phyloP scores from a whole-genome alignment of 2,888 invertebrate genomes.

The Phalangium opilio region DNA sequence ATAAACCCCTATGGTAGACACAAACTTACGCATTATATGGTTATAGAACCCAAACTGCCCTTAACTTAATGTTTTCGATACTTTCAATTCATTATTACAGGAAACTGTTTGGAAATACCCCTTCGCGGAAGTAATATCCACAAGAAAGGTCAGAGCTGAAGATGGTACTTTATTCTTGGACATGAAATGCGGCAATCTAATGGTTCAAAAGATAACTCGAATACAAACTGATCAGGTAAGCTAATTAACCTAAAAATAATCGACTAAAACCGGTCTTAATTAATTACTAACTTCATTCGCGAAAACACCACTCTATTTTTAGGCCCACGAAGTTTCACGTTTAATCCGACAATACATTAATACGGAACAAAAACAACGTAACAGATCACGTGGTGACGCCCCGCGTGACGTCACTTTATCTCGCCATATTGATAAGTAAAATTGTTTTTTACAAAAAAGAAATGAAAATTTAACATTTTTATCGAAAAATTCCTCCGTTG shows the following conservation, averaged over 20 bases:
- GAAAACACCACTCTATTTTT: constrained; percentile 27
- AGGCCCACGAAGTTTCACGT: constrained; percentile 91
- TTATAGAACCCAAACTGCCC: not conserved
- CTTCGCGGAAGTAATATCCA: constrained; percentile 88
- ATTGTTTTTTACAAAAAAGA: too few relatives aligned
- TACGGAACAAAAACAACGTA: constrained; percentile 48
- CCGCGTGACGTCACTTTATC: constrained; percentile 13
- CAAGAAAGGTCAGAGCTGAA: constrained; percentile 75
- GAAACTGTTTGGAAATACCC: constrained; percentile 86
- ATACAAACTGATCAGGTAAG: constrained; percentile 67
- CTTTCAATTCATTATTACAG: constrained; percentile 31
- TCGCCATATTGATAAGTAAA: constrained; percentile 13
- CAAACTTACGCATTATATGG: not conserved
- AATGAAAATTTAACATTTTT: too few relatives aligned
- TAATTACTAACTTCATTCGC: too few relatives aligned
- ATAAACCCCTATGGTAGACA: too few relatives aligned
- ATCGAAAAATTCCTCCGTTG: too few relatives aligned
- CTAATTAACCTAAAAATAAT: too few relatives aligned
- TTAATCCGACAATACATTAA: constrained; percentile 93
- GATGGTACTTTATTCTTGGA: constrained; percentile 83
- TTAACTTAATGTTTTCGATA: constrained; percentile 3
- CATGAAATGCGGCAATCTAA: constrained; percentile 90
- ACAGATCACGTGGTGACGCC: constrained; percentile 12
- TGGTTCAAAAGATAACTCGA: constrained; percentile 86
- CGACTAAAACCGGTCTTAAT: too few relatives aligned